Conservation (phyloP, 2,113 vertebrate genomes). For the Sylvietta virens region DNA sequence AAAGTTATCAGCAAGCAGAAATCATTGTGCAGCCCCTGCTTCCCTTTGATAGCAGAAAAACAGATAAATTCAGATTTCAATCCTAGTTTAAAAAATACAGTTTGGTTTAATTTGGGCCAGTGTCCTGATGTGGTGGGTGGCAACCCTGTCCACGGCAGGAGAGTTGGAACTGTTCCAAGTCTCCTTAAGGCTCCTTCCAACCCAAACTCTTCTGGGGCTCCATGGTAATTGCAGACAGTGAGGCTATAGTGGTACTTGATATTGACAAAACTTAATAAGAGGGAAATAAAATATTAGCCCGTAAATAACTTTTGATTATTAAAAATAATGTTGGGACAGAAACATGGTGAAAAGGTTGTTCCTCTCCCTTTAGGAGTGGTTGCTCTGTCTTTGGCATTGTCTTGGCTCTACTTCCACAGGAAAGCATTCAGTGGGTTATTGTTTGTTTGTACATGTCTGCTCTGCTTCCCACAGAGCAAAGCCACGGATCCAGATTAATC, state of each 20-base stretch:
- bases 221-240: background rate
- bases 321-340: background rate
- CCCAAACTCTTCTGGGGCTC: background rate
- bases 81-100: background rate
- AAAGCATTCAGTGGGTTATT: background rate
- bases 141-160: background rate
- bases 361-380: background rate
- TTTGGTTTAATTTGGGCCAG: background rate
- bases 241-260: background rate
- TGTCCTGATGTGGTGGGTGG: too few species aligned
- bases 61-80: background rate
- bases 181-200: background rate
- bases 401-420: background rate
- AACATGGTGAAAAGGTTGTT: background rate
- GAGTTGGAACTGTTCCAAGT: accelerated
- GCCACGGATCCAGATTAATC: background rate
- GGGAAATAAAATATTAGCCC: background rate
- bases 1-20: background rate
- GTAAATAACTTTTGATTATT: background rate
- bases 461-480: background rate
- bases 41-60: background rate
- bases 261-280: background rate
- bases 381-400: background rate
- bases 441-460: background rate
- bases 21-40: background rate